phyloP scores from a whole-genome alignment of 92 coral and sea anemone species.

The Bergia sp. region DNA sequence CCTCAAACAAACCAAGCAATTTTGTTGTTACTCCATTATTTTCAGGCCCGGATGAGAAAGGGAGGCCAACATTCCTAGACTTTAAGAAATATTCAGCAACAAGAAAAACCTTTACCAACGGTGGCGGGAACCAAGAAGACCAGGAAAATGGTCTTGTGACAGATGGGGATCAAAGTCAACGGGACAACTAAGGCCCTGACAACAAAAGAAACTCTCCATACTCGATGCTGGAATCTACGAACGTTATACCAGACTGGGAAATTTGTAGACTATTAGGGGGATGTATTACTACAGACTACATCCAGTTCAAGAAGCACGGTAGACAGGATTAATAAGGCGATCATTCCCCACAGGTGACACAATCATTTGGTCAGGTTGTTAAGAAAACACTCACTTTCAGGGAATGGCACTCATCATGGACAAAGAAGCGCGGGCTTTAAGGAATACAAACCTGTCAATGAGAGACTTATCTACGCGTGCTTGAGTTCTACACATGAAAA shows the following conservation, averaged over 20 bases:
- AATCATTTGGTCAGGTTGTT: conserved; percentile 3
- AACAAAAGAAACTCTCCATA: neutral
- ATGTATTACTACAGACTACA: neutral
- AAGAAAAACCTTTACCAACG: neutral
- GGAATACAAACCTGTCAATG: neutral
- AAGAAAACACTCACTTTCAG: neutral
- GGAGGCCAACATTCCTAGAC: neutral
- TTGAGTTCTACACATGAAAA: neutral
- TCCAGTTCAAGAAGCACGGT: neutral
- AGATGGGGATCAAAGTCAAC: neutral
- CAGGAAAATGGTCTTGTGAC: neutral
- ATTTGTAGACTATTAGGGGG: neutral
- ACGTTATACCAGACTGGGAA: neutral
- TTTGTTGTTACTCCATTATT: neutral
- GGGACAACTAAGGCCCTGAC: neutral
- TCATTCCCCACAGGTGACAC: conserved; percentile 15
- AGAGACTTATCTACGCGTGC: neutral
- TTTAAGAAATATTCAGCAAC: neutral
- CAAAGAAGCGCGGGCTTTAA: neutral
- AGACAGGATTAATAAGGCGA: neutral
- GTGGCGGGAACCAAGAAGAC: neutral
- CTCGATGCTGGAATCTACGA: neutral
- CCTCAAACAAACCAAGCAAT: too few relatives aligned
- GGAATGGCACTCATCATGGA: neutral
- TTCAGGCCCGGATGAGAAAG: neutral